phyloP scores from a whole-genome alignment of 2,113 vertebrate genomes.

The Notothenia coriiceps region DNA sequence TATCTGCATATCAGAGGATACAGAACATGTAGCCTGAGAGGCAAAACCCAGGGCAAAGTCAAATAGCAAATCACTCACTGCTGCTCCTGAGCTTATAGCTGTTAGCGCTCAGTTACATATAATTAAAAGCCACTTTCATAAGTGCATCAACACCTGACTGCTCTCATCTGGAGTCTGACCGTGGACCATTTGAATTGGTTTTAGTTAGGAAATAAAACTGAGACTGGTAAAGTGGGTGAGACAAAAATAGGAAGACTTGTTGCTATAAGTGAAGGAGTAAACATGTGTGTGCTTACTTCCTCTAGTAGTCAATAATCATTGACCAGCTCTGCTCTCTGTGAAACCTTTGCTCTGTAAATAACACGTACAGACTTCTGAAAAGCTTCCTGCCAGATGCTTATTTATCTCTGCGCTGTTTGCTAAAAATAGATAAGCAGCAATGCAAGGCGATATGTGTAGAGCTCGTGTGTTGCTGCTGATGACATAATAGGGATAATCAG shows the following conservation, averaged over 20 bases:
- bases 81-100: background rate
- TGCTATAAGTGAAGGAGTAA: background rate
- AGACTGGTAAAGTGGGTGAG: background rate
- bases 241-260: background rate
- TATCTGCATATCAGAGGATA: background rate
- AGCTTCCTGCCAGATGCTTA: constrained; percentile 25
- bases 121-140: background rate
- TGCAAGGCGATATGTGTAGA: constrained; percentile 26
- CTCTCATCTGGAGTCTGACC: background rate
- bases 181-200: background rate
- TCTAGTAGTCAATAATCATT: constrained; percentile 9
- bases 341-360: constrained; percentile 46
- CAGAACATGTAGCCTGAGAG: constrained; percentile 5
- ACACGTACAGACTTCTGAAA: constrained; percentile 23
- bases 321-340: background rate
- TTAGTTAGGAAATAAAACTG: background rate
- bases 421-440: constrained; percentile 53
- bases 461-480: constrained; percentile 32
- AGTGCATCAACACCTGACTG: background rate
- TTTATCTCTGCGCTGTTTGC: constrained; percentile 37
- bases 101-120: background rate
- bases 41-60: constrained; percentile 7
- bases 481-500: constrained; percentile 57
- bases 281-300: background rate
- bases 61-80: background rate